These are phyloP conservation scores for Zeus faber DNA, from an alignment of 2,113 vertebrate species.

Conservation along the genomic window DNA sequence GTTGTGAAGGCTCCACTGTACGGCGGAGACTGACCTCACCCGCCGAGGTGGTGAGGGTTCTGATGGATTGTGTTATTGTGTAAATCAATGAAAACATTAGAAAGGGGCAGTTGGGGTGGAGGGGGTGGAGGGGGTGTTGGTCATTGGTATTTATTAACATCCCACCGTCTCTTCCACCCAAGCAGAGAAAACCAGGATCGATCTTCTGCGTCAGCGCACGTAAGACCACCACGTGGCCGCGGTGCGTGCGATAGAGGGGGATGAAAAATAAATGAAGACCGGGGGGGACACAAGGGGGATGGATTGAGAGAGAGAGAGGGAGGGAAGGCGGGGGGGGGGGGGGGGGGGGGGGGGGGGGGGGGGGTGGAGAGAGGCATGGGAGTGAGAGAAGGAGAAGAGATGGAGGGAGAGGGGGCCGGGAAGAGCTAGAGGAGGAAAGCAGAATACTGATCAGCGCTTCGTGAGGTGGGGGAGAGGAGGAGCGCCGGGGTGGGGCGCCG, in stretches of 20 bases:
- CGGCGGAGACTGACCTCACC: conserved; percentile 17
- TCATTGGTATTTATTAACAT: too few relatives aligned
- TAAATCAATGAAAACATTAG: not conserved
- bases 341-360: conserved; percentile 7
- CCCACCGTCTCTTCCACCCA: too few relatives aligned
- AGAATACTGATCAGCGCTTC: too few relatives aligned
- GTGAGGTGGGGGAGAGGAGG: too few relatives aligned
- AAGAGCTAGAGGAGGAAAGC: conserved; percentile 10
- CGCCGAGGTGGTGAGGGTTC: not conserved
- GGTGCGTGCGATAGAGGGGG: not conserved
- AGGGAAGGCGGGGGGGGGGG: not conserved
- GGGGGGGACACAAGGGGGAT: conserved; percentile 18
- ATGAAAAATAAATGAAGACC: conserved; percentile 8
- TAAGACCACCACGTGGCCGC: too few relatives aligned
- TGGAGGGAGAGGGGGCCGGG: conserved; percentile 9
- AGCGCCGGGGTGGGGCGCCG: too few relatives aligned
- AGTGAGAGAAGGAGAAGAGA: conserved; percentile 18
- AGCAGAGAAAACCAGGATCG: conserved; percentile 13
- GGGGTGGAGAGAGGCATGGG: conserved; percentile 14
- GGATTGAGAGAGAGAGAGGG: conserved; percentile 7
- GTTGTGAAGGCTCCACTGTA: too few relatives aligned
- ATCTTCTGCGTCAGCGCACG: too few relatives aligned
- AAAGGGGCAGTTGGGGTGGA: not conserved
- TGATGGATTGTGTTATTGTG: not conserved
- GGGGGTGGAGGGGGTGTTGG: conserved; percentile 9